These are phyloP conservation scores for Phania funesta DNA, from an alignment of 2,888 invertebrate genomes.

Conservation along the genomic window DNA sequence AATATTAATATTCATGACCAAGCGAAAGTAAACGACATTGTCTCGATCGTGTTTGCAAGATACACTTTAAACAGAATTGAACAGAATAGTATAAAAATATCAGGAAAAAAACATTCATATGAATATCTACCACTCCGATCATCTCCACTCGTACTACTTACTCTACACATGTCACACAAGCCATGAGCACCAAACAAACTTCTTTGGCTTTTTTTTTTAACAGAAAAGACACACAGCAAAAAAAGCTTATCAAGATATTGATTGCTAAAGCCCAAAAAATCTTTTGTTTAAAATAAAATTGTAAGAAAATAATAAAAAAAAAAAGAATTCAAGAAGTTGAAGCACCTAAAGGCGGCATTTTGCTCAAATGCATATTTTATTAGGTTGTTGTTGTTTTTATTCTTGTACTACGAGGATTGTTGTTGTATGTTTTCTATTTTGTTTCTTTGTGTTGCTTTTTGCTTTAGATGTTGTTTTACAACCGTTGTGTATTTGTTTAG, in stretches of 20 bases:
- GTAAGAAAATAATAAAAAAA: constrained; percentile 1
- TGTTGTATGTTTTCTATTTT: constrained; percentile 49
- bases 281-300: constrained; percentile 44
- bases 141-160: constrained; percentile 19
- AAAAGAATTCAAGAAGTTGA: constrained; percentile 14
- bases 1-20: constrained; percentile 75
- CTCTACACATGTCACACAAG: constrained; percentile 38
- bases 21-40: constrained; percentile 70
- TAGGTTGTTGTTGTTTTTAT: constrained; percentile 22
- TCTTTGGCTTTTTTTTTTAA: constrained; percentile 3
- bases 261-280: constrained; percentile 46
- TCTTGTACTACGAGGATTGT: constrained; percentile 17
- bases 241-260: constrained; percentile 57
- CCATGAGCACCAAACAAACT: constrained; percentile 25
- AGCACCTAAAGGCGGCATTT: constrained; percentile 52
- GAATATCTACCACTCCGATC: constrained; percentile 35
- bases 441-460: neutral
- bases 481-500: constrained; percentile 43
- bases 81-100: constrained; percentile 21
- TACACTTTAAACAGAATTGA: constrained; percentile 57
- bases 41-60: constrained; percentile 64
- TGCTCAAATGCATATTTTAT: constrained; percentile 56
- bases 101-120: neutral
- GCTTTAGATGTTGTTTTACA: constrained; percentile 58
- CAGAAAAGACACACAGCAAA: constrained; percentile 13